Evolutionary conservation across 2,797 vertebrate species (phyloP).

Genomic region (Lutjanus argentimaculatus): DNA sequence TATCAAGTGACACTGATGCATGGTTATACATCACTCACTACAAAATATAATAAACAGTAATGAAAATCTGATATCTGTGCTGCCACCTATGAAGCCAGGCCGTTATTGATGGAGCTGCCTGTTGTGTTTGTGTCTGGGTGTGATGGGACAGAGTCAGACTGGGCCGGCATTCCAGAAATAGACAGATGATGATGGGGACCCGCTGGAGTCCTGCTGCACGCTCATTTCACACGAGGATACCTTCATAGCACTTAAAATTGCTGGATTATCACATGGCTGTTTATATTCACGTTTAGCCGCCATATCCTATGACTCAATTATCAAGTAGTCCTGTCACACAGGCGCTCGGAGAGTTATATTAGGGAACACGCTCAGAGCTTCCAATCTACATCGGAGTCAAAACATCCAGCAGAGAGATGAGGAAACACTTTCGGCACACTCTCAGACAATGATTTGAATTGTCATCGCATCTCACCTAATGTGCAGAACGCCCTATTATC

Average conservation of each 20-base stretch:
- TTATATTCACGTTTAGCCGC: conserved; percentile 83
- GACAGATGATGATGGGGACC: conserved; percentile 65
- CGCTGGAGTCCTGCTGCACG: conserved; percentile 59
- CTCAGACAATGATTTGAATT: conserved; percentile 62
- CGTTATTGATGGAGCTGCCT: conserved; percentile 47
- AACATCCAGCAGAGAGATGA: conserved; percentile 75
- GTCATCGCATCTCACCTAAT: conserved; percentile 63
- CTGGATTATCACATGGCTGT: conserved; percentile 85
- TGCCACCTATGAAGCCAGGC: conserved; percentile 21
- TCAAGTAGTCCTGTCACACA: conserved; percentile 77
- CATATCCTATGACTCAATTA: conserved; percentile 86
- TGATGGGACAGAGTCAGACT: conserved; percentile 36
- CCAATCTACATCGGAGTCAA: conserved; percentile 66
- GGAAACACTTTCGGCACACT: conserved; percentile 67
- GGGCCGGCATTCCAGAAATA: conserved; percentile 72
- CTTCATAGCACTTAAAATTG: conserved; percentile 84
- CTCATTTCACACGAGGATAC: conserved; percentile 76
- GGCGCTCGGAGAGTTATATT: conserved; percentile 77
- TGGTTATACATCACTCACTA: conserved; percentile 18
- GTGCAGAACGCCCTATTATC: conserved; percentile 45
- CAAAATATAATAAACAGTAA: conserved; percentile 22
- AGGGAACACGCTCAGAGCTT: conserved; percentile 76
- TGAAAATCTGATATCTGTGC: conserved; percentile 17
- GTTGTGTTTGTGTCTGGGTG: conserved; percentile 60
- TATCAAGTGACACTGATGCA: conserved; percentile 25